These are phyloP conservation scores for Megalops atlanticus DNA, from an alignment of 2,113 vertebrate genomes.

Conservation along the genomic window DNA sequence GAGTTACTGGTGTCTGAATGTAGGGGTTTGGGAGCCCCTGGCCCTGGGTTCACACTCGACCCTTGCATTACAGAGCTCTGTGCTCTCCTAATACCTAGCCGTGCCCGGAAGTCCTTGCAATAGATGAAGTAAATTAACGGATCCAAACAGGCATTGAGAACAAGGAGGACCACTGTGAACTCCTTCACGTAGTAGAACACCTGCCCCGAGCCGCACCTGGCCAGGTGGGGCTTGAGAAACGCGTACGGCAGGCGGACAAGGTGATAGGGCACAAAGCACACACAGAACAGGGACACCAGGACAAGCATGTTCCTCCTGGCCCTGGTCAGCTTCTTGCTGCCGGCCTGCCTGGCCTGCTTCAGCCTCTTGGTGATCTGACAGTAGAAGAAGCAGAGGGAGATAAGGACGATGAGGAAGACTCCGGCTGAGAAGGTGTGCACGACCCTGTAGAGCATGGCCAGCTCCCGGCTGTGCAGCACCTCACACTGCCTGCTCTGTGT, in stretches of 20 bases:
- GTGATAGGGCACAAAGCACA: conserved; percentile 73
- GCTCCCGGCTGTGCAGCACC: conserved; percentile 18
- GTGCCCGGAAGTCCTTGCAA: conserved; percentile 61
- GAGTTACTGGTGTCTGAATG: no score
- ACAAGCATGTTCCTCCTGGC: conserved; percentile 63
- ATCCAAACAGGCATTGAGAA: conserved; percentile 69
- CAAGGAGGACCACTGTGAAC: conserved; percentile 53
- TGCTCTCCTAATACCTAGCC: conserved; percentile 35
- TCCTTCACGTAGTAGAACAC: conserved; percentile 62
- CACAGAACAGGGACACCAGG: conserved; percentile 65
- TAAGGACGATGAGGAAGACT: conserved; percentile 58
- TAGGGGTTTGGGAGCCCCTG: no score
- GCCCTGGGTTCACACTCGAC: rapidly evolving
- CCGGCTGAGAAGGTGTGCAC: conserved; percentile 41
- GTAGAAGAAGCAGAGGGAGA: conserved; percentile 61
- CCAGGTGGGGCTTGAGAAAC: conserved; percentile 30
- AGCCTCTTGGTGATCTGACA: conserved; percentile 48
- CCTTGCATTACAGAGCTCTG: neutral
- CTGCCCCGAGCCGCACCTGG: neutral
- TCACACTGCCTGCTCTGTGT: conserved; percentile 28
- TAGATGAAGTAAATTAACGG: conserved; percentile 71
- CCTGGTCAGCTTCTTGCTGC: conserved; percentile 44
- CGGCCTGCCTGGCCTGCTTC: conserved; percentile 20
- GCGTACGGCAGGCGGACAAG: conserved; percentile 63
- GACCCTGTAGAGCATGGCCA: conserved; percentile 41